Evolutionary conservation across 2,797 vertebrate genomes (phyloP).

Genomic region (Mormyrops attenuatus): DNA sequence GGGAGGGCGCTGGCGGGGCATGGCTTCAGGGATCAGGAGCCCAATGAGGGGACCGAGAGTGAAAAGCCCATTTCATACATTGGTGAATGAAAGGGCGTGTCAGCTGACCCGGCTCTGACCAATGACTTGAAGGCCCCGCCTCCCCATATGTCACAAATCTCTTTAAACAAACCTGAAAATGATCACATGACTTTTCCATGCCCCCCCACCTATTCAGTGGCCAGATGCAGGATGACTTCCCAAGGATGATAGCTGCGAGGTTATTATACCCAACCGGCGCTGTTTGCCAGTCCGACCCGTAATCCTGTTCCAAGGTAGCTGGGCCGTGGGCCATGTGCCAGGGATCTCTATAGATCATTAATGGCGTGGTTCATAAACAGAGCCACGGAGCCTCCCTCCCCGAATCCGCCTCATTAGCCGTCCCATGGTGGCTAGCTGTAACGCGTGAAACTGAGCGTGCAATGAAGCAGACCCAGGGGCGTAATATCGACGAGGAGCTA

Average conservation of each 20-base stretch:
- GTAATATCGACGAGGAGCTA: background rate
- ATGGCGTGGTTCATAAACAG: background rate
- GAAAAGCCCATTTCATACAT: background rate
- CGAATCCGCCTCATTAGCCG: background rate
- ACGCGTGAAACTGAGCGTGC: background rate
- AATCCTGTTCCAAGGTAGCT: background rate
- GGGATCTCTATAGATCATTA: background rate
- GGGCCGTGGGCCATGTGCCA: background rate
- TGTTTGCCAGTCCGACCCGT: background rate
- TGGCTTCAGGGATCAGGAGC: background rate
- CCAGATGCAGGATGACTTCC: background rate
- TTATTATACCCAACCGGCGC: background rate
- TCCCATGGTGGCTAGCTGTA: background rate
- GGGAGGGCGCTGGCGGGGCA: background rate
- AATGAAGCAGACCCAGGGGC: background rate
- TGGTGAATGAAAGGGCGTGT: background rate
- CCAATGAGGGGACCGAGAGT: background rate
- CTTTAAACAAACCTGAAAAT: background rate
- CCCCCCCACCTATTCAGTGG: background rate
- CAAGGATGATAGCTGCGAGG: background rate
- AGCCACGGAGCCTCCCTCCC: background rate
- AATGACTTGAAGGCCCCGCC: background rate
- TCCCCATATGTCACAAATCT: background rate
- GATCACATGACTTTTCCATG: background rate
- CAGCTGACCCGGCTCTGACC: background rate